Conservation (phyloP, 1,140 invertebrate genomes). For the Sycophaga agraensis region DNA sequence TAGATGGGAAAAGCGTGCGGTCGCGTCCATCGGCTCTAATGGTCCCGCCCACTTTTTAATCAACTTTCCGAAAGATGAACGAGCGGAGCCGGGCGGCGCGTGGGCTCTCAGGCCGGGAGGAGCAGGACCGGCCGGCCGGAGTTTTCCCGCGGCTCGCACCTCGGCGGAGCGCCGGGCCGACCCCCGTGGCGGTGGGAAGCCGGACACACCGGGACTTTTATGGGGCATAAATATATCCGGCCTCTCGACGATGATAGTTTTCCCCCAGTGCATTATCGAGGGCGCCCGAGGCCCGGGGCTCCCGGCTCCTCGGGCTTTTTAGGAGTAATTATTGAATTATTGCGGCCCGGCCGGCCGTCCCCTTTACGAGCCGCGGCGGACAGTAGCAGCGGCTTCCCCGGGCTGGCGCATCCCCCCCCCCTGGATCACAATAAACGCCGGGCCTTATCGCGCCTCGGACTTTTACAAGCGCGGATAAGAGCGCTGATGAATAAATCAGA, state of each 20-base stretch:
- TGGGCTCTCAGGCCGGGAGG: too few species aligned
- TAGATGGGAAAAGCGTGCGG: too few species aligned
- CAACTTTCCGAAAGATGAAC: too few species aligned
- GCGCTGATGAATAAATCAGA: constrained; percentile 19
- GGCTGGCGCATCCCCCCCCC: neutral
- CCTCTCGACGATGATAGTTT: constrained; percentile 50
- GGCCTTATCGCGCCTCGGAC: constrained; percentile 1
- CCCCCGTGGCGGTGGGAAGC: too few species aligned
- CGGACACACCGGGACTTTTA: constrained; percentile 50
- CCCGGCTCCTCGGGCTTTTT: constrained; percentile 25
- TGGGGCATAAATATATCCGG: constrained; percentile 58
- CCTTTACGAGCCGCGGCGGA: constrained; percentile 1
- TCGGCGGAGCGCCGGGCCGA: too few species aligned
- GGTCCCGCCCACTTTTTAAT: too few species aligned
- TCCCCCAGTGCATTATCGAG: constrained; percentile 49
- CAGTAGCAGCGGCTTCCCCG: constrained; percentile 5
- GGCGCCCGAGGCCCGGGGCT: constrained; percentile 35
- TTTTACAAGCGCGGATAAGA: constrained; percentile 12
- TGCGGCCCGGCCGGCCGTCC: too few species aligned
- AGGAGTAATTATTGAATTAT: constrained; percentile 21
- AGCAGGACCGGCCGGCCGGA: too few species aligned
- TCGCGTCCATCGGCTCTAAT: too few species aligned
- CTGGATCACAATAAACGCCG: constrained; percentile 23
- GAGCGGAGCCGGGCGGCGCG: too few species aligned
- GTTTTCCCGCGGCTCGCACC: too few species aligned